Percentiles rank a stretch among this genome's conserved stretches.
Conservation (phyloP, 2,888 invertebrate genomes). For the Cheilosia vernalis region DNA sequence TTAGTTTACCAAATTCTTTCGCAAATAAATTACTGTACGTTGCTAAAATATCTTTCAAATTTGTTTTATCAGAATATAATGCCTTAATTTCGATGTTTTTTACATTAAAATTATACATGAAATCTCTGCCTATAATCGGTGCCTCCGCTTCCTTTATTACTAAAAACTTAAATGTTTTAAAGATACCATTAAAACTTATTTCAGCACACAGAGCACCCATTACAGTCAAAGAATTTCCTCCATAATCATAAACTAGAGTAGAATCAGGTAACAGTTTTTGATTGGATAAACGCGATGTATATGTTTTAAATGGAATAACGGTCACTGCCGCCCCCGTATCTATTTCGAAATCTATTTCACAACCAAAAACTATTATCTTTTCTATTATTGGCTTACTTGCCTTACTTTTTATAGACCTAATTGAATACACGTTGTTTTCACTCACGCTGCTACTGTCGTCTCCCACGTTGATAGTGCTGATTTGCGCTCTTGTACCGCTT, state of each 20-base stretch:
- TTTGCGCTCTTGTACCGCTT: neutral
- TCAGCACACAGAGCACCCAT: too few relatives aligned
- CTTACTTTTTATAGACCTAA: neutral
- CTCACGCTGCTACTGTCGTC: conserved; percentile 2
- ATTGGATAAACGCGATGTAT: conserved; percentile 2
- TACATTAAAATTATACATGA: too few relatives aligned
- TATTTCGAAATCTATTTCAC: conserved; percentile 8
- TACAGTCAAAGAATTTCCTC: too few relatives aligned
- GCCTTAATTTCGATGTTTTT: too few relatives aligned
- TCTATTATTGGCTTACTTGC: neutral
- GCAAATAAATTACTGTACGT: too few relatives aligned
- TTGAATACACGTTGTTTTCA: neutral
- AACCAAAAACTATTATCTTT: conserved; percentile 4
- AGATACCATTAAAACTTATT: too few relatives aligned
- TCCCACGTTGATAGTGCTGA: neutral
- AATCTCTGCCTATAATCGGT: too few relatives aligned
- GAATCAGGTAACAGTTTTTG: conserved; percentile 1
- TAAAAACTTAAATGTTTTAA: too few relatives aligned
- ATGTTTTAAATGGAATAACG: conserved; percentile 18
- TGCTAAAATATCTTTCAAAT: too few relatives aligned
- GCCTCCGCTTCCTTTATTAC: too few relatives aligned
- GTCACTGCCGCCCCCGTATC: conserved; percentile 26
- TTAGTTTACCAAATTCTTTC: too few relatives aligned
- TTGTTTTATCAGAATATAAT: too few relatives aligned
- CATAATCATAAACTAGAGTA: conserved; percentile 21